Evolutionary conservation across 1,140 invertebrate species (phyloP).

Genomic region (Papilio polytes): DNA sequence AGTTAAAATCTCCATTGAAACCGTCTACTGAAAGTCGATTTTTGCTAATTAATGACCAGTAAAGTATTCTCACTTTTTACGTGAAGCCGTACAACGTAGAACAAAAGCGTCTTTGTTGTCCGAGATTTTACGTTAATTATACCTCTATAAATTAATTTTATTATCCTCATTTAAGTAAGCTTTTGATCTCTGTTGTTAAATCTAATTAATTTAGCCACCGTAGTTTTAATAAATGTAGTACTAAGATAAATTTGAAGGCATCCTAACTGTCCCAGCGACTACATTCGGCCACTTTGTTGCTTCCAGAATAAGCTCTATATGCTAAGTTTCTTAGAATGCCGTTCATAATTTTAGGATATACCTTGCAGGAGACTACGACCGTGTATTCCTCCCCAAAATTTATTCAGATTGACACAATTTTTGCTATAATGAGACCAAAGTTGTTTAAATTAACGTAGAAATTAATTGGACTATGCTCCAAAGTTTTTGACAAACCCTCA

Average conservation of each 20-base stretch:
- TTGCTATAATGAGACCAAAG: too few relatives aligned
- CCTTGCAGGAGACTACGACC: too few relatives aligned
- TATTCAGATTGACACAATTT: too few relatives aligned
- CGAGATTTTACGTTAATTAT: constrained; percentile 49
- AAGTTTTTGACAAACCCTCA: too few relatives aligned
- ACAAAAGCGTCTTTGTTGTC: constrained; percentile 34
- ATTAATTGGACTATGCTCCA: too few relatives aligned
- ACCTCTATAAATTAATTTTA: constrained; percentile 60
- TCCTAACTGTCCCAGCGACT: neutral
- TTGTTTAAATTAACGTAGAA: too few relatives aligned
- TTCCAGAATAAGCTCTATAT: too few relatives aligned
- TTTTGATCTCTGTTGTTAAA: constrained; percentile 42
- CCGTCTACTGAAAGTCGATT: constrained; percentile 8
- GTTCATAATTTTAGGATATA: too few relatives aligned
- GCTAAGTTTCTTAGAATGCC: too few relatives aligned
- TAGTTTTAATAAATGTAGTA: constrained; percentile 2
- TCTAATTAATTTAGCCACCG: constrained; percentile 7
- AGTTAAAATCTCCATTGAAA: constrained; percentile 13
- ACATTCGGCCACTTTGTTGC: too few relatives aligned
- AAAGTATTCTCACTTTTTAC: constrained; percentile 29
- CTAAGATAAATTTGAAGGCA: neutral
- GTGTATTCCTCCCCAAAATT: too few relatives aligned
- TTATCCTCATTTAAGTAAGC: constrained; percentile 49
- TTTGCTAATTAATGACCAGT: constrained; percentile 29
- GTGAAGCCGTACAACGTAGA: constrained; percentile 19